Conservation (phyloP, 53 echinoderm and acorn worm genomes). For the Paracentrotus lividus region DNA sequence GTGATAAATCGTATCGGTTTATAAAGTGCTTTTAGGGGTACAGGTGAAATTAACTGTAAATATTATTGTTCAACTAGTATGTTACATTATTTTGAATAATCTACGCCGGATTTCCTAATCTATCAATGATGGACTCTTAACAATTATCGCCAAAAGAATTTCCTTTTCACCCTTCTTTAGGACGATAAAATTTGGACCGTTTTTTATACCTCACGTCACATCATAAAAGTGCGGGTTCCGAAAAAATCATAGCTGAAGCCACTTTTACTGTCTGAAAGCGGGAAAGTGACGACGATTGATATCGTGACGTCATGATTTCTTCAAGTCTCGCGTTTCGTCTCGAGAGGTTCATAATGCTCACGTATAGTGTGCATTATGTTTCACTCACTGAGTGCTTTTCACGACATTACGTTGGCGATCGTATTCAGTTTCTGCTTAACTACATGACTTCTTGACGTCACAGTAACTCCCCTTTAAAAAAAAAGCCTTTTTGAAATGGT, state of each 20-base stretch:
- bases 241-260: background rate
- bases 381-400: background rate
- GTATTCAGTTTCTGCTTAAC: background rate
- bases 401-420: slow-evolving; percentile 9
- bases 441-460: slow-evolving; percentile 46
- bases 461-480: too few species aligned
- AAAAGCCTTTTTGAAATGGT: too few species aligned
- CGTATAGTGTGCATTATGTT: background rate
- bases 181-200: too few species aligned
- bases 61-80: too few species aligned
- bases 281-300: background rate
- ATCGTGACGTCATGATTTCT: slow-evolving; percentile 9
- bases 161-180: too few species aligned
- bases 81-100: too few species aligned
- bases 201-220: too few species aligned
- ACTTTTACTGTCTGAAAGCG: background rate
- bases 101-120: too few species aligned
- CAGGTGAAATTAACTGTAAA: background rate
- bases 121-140: too few species aligned
- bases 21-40: background rate
- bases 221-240: background rate
- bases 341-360: background rate
- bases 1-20: too few species aligned
- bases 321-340: slow-evolving; percentile 12
- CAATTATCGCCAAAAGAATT: too few species aligned